Evolutionary conservation across 2,888 invertebrate species (phyloP).

Genomic region (Itoplectis maculator): DNA sequence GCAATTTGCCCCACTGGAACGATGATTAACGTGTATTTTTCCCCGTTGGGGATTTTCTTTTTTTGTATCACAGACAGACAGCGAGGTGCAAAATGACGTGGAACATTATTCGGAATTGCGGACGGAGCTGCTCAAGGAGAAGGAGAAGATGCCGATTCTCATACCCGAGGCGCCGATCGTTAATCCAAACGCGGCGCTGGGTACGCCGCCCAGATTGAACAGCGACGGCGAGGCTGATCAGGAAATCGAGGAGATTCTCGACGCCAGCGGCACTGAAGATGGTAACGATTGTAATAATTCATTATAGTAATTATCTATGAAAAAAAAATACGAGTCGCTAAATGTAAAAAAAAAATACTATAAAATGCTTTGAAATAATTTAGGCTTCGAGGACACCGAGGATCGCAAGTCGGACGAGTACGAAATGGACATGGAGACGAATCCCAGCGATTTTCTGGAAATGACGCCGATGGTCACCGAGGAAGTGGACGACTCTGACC

Average conservation of each 20-base stretch:
- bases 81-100: constrained; percentile 64
- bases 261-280: constrained; percentile 80
- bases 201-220: constrained; percentile 83
- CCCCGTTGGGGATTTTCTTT: constrained; percentile 11
- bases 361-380: background rate
- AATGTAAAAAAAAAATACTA: background rate
- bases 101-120: constrained; percentile 74
- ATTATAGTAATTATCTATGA: background rate
- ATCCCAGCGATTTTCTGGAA: constrained; percentile 83
- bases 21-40: constrained; percentile 10
- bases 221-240: constrained; percentile 82
- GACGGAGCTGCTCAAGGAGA: constrained; percentile 78
- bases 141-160: constrained; percentile 81
- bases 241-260: constrained; percentile 80
- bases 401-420: constrained; percentile 82
- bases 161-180: constrained; percentile 83
- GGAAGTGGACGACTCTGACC: constrained; percentile 68
- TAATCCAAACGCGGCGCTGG: constrained; percentile 83
- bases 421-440: constrained; percentile 84
- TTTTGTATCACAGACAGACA: constrained; percentile 61
- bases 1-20: background rate
- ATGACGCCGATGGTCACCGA: constrained; percentile 80
- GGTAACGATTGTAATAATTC: constrained; percentile 69
- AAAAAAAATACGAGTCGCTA: background rate
- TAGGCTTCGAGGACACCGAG: constrained; percentile 76